Percentiles rank a stretch among this genome's conserved stretches.
Evolutionary conservation across 2,888 invertebrate species (phyloP).

Genomic region (Microplitis manilae): DNA sequence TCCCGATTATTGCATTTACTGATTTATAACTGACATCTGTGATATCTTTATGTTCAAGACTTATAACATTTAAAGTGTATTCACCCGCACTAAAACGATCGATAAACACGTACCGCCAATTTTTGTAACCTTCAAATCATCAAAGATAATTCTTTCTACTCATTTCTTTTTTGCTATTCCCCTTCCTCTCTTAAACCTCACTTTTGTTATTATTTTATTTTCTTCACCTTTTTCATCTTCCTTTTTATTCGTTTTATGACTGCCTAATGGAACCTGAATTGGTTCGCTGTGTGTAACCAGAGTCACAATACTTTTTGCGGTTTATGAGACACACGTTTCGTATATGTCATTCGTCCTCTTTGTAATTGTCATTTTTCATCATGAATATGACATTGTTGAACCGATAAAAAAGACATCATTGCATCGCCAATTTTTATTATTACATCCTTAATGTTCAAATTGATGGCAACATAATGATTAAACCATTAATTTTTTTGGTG

Average conservation of each 20-base stretch:
- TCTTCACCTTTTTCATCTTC: not conserved
- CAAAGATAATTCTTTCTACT: constrained; percentile 13
- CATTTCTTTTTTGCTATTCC: not conserved
- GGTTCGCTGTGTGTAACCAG: not conserved
- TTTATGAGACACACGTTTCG: not conserved
- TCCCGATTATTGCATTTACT: constrained; percentile 43
- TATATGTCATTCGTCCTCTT: not conserved
- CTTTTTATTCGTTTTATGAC: not conserved
- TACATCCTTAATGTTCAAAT: not conserved
- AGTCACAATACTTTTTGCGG: not conserved
- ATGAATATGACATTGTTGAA: not conserved
- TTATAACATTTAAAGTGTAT: constrained; percentile 14
- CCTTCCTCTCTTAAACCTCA: not conserved
- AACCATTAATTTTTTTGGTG: not conserved
- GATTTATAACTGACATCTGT: constrained; percentile 45
- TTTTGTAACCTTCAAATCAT: constrained; percentile 30
- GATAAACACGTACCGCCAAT: constrained; percentile 25
- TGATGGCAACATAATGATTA: not conserved
- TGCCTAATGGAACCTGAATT: not conserved
- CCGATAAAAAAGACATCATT: not conserved
- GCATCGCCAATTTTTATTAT: not conserved
- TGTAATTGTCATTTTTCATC: not conserved
- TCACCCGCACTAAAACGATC: constrained; percentile 23
- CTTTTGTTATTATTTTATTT: constrained; percentile 13
- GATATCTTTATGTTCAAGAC: constrained; percentile 45